Evolutionary conservation across 2,888 invertebrate genomes (phyloP), one percentile per base, ranked within the genome.

Genomic region (Encarsia formosa): DNA sequence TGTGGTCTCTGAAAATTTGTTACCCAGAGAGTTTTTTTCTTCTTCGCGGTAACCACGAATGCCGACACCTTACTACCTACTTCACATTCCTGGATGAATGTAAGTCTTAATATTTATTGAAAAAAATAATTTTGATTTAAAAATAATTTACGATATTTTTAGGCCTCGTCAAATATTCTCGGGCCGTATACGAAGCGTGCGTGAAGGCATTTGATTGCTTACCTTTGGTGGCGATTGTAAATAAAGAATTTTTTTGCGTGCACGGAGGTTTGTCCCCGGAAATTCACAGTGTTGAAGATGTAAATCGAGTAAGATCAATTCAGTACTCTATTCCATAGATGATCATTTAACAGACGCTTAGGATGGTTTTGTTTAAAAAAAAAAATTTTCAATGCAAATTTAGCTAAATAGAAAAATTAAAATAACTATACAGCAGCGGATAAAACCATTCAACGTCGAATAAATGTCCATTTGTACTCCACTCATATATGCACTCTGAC

Each of bases 141-240:
- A 6, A 15, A 34, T 13, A 15, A 15, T 15, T n/a, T n/a, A 29
- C 8, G 8, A 9, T 13, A 13, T 34, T 34, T 34, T 15, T 15
- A 34, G 34, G 34, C 15, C 13, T 34, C 5, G 8, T 34, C 5
- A 34, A 34, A 15, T 34, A 34, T 15, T 34, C 34, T 5, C 5
- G 15, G 15, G n/a, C 34, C 6, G 34, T 57, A 4, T 57, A 57
- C 39, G n/a, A 54, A 4, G 48, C 44, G 1, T 54, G 54, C 15
- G 54, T 57, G 57, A 16, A 22, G 1, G 53, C 57, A 3, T 57
- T 57, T 19, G 57, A 57, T 45, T 54, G 51, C 29, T 46, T 57
- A 39, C 53, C 57, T 23, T 42, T 57, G 44, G 57, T 54, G 38
- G 57, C 57, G 15, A 11, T 57, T 5, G 13, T 57, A 15, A 51